A percentile compares a stretch with the other conserved stretches of the same genome.
phyloP scores from a whole-genome alignment of 2,888 invertebrate species.

The Hydropsyche betteni region DNA sequence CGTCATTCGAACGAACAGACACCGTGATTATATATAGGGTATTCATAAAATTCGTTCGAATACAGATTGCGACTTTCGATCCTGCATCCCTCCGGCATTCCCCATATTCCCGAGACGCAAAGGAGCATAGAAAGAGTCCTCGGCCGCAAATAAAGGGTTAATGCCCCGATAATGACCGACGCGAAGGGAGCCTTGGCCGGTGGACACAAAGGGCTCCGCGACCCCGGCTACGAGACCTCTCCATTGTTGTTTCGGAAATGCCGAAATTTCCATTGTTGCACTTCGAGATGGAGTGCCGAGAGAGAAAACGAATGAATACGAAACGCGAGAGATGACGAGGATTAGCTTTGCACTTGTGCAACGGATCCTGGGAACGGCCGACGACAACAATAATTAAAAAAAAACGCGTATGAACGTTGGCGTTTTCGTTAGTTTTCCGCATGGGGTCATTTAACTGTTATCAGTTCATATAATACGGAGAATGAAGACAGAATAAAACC shows the following conservation, averaged over 20 bases:
- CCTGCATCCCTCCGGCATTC: too few species aligned
- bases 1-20: too few species aligned
- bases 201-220: conserved; percentile 41
- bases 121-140: conserved; percentile 24
- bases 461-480: too few species aligned
- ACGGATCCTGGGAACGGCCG: background rate
- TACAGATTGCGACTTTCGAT: too few species aligned
- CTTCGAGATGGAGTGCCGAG: background rate
- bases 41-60: too few species aligned
- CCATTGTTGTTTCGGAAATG: conserved; percentile 25
- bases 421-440: too few species aligned
- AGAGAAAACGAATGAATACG: background rate
- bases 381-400: too few species aligned
- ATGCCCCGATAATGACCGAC: conserved; percentile 51
- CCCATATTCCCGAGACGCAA: background rate
- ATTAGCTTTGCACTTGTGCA: background rate
- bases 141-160: conserved; percentile 49
- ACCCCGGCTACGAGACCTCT: conserved; percentile 33
- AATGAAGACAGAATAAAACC: too few species aligned
- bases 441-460: too few species aligned
- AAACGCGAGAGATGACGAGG: conserved; percentile 5
- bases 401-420: too few species aligned
- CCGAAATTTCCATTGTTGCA: conserved; percentile 34
- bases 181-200: conserved; percentile 29
- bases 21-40: too few species aligned